phyloP scores from a whole-genome alignment of 2,888 invertebrate species.

The Heliconius erato region DNA sequence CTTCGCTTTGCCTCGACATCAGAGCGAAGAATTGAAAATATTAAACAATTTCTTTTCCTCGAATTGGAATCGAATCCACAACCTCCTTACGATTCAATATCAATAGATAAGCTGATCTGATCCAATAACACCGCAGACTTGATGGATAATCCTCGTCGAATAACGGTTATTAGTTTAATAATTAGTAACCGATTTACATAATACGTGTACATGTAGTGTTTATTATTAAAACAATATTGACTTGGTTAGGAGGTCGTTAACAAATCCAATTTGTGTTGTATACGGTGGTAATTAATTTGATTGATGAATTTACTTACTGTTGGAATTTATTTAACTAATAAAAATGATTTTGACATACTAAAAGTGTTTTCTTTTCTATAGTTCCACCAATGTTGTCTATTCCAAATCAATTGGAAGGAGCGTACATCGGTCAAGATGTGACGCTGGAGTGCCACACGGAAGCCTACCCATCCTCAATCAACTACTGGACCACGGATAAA shows the following conservation, averaged over 20 bases:
- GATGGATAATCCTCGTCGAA: conserved; percentile 23
- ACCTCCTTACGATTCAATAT: conserved; percentile 92
- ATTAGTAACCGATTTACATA: conserved; percentile 31
- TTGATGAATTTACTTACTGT: conserved; percentile 20
- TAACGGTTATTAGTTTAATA: conserved; percentile 28
- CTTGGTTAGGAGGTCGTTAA: conserved; percentile 29
- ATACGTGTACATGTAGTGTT: conserved; percentile 22
- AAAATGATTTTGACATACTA: not conserved
- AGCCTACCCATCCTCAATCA: conserved; percentile 96
- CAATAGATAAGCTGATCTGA: conserved; percentile 75
- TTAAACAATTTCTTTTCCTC: no score
- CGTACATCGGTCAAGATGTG: conserved; percentile 95
- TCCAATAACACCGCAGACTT: conserved; percentile 24
- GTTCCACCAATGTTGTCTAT: conserved; percentile 98
- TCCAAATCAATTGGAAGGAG: conserved; percentile 96
- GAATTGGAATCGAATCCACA: no score
- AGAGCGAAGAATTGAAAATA: no score
- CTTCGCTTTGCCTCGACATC: no score
- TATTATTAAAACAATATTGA: conserved; percentile 33
- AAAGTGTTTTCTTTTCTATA: conserved; percentile 71
- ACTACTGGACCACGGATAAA: conserved; percentile 96
- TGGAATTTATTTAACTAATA: conserved; percentile 11
- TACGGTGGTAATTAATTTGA: conserved; percentile 18
- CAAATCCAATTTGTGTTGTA: conserved; percentile 26
- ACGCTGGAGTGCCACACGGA: conserved; percentile 96